Evolutionary conservation across 2,797 vertebrate genomes (phyloP), one percentile per base, ranked within the genome.

Genomic region (Varecia variegata): DNA sequence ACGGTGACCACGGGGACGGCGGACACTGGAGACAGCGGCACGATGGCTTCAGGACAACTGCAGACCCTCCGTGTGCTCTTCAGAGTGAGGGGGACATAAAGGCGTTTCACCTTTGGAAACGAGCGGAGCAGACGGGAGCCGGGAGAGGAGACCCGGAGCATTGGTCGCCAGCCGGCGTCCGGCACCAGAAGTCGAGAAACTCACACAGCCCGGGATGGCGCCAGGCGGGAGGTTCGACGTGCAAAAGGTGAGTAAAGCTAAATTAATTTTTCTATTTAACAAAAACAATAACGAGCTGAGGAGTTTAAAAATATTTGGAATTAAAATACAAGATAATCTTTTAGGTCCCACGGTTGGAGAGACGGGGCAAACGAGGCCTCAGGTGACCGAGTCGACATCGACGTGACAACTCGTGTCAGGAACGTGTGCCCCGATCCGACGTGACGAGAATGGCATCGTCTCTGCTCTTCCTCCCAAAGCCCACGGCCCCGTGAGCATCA

Each of bases 371-470:
- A 32, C 10, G 21, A 5, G 3, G 30, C 73, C 73, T 3, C 9
- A 0, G n/a, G 83, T 7, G 38, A 25, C 2, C 23, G 5, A 56
- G 50, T 17, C 13, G 17, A 14, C 2, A 0, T 21, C 30, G 4
- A 2, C 3, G 25, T n/a, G 60, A 1, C 18, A 18, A 30, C 7
- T 45, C 14, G 7, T 45, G 43, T 45, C 2, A 4, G 32, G 30
- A 17, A 7, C 17, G 17, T 17, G 32, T 30, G 17, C 30, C 62
- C 62, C 62, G 3, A 65, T 18, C 1, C 7, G 15, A 18, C 18
- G 62, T 65, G 32, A 18, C 15, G 17, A 15, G 60, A 15, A 18
- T 7, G 32, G 62, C 32, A 3, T 65, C 17, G 32, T 35, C 65
- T 5, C 65, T 0, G 65, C n/a, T 35, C 20, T 77, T 52, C 32